phyloP scores from a whole-genome alignment of 2,113 vertebrate species.

The Lasiurus borealis region DNA sequence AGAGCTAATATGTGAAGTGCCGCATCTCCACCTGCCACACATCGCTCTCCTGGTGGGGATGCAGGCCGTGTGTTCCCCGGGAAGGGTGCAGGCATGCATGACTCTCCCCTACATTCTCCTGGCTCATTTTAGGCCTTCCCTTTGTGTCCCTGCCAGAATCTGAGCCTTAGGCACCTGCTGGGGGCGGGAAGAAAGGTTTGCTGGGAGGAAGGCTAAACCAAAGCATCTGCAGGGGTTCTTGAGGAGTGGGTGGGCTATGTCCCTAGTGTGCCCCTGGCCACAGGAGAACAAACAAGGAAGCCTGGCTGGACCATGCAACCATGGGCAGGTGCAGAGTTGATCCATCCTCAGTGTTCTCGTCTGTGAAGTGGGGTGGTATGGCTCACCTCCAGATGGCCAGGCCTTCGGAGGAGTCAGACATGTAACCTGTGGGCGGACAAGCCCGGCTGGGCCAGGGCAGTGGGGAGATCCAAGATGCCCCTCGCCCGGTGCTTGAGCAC shows the following conservation, averaged over 20 bases:
- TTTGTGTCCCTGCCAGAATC: too few relatives aligned
- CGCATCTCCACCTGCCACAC: too few relatives aligned
- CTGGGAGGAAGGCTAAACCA: not conserved
- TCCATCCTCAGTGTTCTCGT: not conserved
- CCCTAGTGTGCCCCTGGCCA: not conserved
- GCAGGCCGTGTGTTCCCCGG: too few relatives aligned
- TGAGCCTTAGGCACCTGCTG: not conserved
- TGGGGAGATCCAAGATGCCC: not conserved
- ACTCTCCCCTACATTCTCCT: too few relatives aligned
- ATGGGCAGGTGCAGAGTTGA: not conserved
- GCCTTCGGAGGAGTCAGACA: rapidly evolving
- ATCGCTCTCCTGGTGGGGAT: too few relatives aligned
- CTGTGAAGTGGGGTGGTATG: not conserved
- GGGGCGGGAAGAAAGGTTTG: not conserved
- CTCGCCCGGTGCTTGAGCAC: rapidly evolving
- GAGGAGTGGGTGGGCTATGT: too few relatives aligned
- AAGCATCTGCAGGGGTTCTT: too few relatives aligned
- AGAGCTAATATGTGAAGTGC: not conserved
- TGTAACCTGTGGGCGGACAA: not conserved
- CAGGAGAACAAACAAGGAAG: not conserved
- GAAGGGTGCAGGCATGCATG: too few relatives aligned
- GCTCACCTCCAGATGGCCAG: not conserved
- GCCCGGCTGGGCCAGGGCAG: not conserved
- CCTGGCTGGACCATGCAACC: not conserved
- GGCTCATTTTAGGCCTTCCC: too few relatives aligned